These are phyloP conservation scores for Shinisaurus crocodilurus DNA, from an alignment of 2,113 vertebrate genomes.

Conservation along the genomic window DNA sequence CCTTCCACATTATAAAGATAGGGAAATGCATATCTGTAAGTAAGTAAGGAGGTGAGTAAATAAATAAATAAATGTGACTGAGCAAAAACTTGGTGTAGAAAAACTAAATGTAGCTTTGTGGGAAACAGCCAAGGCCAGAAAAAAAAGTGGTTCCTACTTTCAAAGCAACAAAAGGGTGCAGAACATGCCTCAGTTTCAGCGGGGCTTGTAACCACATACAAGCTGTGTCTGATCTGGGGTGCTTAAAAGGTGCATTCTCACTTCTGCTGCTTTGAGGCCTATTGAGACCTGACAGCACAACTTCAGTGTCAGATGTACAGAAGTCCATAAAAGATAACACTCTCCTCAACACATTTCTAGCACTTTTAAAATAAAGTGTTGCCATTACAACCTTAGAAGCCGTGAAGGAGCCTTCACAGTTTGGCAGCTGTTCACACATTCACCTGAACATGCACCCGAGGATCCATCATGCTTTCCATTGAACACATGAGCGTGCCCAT, in stretches of 20 bases:
- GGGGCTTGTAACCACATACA: rapidly evolving
- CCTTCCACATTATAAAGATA: slow-evolving; percentile 37
- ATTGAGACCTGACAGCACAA: background rate
- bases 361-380: background rate
- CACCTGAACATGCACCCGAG: background rate
- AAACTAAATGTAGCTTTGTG: slow-evolving; percentile 21
- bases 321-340: background rate
- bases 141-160: background rate
- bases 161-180: background rate
- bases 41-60: background rate
- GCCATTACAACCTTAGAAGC: background rate
- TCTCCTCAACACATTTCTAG: background rate
- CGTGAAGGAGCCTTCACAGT: background rate
- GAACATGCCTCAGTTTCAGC: background rate
- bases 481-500: background rate
- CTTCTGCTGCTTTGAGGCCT: background rate
- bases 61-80: slow-evolving; percentile 30
- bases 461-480: background rate
- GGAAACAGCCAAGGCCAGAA: background rate
- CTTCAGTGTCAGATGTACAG: background rate
- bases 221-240: background rate
- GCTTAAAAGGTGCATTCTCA: background rate
- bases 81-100: slow-evolving; percentile 10
- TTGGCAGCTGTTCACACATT: background rate
- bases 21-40: slow-evolving; percentile 4